Conservation (phyloP, 2,797 vertebrate genomes). For the Muraenolepis orangiensis region DNA sequence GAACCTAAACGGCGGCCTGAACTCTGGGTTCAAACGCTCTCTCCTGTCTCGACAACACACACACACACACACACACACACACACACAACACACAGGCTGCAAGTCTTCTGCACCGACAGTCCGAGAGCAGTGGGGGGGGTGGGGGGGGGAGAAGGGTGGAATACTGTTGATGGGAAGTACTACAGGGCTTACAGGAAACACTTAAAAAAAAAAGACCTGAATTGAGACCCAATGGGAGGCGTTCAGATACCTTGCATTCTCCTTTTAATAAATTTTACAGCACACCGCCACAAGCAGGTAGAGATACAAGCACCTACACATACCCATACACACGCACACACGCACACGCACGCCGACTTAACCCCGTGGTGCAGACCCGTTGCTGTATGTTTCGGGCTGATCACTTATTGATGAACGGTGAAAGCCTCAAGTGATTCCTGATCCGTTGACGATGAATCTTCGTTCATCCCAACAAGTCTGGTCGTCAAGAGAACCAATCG, state of each 20-base stretch:
- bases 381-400: neutral
- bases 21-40: neutral
- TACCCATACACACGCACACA: neutral
- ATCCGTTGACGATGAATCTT: neutral
- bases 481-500: neutral
- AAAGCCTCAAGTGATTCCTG: neutral
- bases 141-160: neutral
- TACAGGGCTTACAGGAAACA: neutral
- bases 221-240: constrained; percentile 26
- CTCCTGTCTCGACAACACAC: neutral
- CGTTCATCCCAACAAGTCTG: neutral
- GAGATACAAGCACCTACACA: neutral
- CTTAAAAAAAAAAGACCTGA: constrained; percentile 25
- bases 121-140: neutral
- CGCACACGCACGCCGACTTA: neutral
- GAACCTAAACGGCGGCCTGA: neutral
- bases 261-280: neutral
- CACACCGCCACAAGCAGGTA: neutral
- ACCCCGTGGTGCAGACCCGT: neutral
- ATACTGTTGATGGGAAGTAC: constrained; percentile 1
- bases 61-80: neutral
- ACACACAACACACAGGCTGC: too few species aligned
- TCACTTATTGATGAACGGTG: neutral
- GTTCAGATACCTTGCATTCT: constrained; percentile 18
- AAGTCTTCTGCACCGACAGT: neutral